Conservation (phyloP, 1,140 invertebrate species). For the Himalopsyche phryganea region DNA sequence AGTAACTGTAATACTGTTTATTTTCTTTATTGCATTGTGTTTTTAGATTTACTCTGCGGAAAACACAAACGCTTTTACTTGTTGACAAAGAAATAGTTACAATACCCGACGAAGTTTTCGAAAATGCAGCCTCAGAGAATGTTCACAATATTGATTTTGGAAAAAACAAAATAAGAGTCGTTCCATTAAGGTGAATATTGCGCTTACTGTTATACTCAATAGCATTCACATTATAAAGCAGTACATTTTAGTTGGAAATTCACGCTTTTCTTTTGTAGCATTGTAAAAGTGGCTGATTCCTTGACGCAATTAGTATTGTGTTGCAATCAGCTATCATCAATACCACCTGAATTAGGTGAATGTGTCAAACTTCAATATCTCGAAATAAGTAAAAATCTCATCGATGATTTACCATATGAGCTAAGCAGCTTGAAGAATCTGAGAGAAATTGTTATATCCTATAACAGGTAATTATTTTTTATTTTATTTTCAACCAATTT, state of each 20-base stretch:
- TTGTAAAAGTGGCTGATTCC: slow-evolving; percentile 52
- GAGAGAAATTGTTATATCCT: slow-evolving; percentile 75
- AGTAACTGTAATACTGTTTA: too few relatives aligned
- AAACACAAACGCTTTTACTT: slow-evolving; percentile 66
- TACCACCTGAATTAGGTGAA: slow-evolving; percentile 65
- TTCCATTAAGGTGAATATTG: slow-evolving; percentile 64
- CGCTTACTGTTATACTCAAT: slow-evolving; percentile 1
- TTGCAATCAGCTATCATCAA: slow-evolving; percentile 59
- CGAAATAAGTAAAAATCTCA: slow-evolving; percentile 74
- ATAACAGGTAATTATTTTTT: slow-evolving; percentile 64
- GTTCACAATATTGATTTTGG: slow-evolving; percentile 76
- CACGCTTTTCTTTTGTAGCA: slow-evolving; percentile 42
- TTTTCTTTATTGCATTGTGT: slow-evolving; percentile 16
- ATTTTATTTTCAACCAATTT: too few relatives aligned
- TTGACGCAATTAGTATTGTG: slow-evolving; percentile 63
- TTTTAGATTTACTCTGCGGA: slow-evolving; percentile 68
- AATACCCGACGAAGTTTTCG: slow-evolving; percentile 69
- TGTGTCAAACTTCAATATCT: slow-evolving; percentile 66
- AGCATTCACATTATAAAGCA: too few relatives aligned
- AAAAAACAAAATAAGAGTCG: slow-evolving; percentile 66
- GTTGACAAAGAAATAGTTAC: slow-evolving; percentile 59
- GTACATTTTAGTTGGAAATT: too few relatives aligned
- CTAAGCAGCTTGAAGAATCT: slow-evolving; percentile 62
- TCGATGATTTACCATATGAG: slow-evolving; percentile 65
- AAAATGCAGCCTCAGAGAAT: slow-evolving; percentile 64